Base-by-base conservation (phyloP, 2,888 invertebrate genomes). In the Apamea monoglypha region DNA sequence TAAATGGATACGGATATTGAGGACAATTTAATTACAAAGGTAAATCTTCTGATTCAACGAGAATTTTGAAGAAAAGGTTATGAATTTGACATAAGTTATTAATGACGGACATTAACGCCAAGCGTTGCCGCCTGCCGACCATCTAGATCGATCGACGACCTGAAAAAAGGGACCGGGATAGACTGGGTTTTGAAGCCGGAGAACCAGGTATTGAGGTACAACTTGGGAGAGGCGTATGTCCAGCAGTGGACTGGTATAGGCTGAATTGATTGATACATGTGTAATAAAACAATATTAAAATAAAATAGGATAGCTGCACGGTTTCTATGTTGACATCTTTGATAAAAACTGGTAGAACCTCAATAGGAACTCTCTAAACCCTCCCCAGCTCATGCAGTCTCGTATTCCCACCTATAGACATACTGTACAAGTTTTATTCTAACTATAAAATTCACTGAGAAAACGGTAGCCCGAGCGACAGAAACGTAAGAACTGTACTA, bases 401-500 rank as follows among this genome's bases (percentile, higher is more conserved):
- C 6, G 2, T 25, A 74, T 32, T 78, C 66, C 71, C 70, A 81
- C 73, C n/a, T 47, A 68, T 18, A 76, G 64, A 75, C 77, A 76
- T 83, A 82, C 61, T 50, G 82, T 78, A 82, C 82, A 85, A 88
- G 88, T 91, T 92, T 91, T 90, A 91, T 91, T 90, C 78, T 79
- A 72, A 86, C 90, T 90, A 90, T 91, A 90, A 93, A 92, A 92
- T 91, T 90, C 89, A 84, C 87, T 83, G 87, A 82, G 88, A 89
- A 89, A 85, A 86, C 80, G 78, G 81, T 74, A 86, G 89, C 83
- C 67, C 77, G 77, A 80, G 12, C 68, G 61, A 70, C 32, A 32
- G 82, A 81, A 83, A 83, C 69, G 66, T n/a, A 44, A 68, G 16
- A 32, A 69, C 71, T 56, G 44, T 91, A 91, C 91, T 74, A 87